Percentiles rank a stretch among this genome's conserved stretches.
Evolutionary conservation across 2,797 vertebrate species (phyloP).

Genomic region (Hirundo rustica): DNA sequence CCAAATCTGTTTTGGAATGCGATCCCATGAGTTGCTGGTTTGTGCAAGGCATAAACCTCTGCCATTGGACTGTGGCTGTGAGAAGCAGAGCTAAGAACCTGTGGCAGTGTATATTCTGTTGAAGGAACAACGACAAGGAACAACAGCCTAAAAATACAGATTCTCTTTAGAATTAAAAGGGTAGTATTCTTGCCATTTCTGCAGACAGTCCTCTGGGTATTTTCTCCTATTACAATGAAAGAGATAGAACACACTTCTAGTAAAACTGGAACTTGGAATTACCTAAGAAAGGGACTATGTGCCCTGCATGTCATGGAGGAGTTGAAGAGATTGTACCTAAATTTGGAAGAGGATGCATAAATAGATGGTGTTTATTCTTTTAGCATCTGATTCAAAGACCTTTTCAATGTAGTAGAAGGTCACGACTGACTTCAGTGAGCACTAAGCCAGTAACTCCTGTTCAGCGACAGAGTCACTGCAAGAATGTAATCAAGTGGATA

Average conservation of each 20-base stretch:
- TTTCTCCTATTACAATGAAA: not conserved
- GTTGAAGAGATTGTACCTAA: not conserved
- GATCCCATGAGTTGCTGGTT: not conserved
- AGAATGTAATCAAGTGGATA: not conserved
- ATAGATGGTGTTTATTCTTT: not conserved
- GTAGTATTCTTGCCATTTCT: not conserved
- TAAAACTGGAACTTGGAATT: too few relatives aligned
- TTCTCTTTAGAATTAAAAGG: not conserved
- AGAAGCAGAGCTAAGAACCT: not conserved
- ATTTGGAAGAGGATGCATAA: not conserved
- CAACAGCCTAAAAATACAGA: not conserved
- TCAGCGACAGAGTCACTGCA: not conserved
- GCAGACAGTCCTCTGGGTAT: not conserved
- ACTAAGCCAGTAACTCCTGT: not conserved
- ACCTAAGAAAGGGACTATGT: too few relatives aligned
- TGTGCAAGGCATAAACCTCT: not conserved
- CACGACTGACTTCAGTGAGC: rapidly evolving
- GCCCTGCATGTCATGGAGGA: not conserved
- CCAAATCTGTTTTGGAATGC: not conserved
- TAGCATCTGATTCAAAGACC: not conserved
- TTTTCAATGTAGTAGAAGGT: not conserved
- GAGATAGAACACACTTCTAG: not conserved
- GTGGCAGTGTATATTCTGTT: not conserved
- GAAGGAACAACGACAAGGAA: not conserved
- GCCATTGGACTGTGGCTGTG: not conserved